These are phyloP conservation scores for Exephanes ischioxanthus DNA, from an alignment of 2,888 invertebrate species.

Conservation along the genomic window DNA sequence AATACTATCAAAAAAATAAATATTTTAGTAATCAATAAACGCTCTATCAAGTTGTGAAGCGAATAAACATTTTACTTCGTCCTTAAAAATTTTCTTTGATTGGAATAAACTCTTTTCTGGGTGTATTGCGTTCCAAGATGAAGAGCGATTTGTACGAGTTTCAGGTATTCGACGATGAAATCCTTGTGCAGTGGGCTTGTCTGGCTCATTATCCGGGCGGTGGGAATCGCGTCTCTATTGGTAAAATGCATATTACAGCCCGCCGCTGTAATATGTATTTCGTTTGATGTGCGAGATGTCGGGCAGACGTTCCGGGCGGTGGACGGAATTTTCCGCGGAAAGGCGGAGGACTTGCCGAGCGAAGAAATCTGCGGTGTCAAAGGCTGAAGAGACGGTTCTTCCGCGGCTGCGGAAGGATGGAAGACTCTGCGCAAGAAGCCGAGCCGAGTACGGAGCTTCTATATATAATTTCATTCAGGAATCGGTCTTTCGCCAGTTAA, in stretches of 20 bases:
- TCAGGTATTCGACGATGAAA: neutral
- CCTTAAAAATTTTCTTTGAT: no score
- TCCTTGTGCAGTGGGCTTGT: neutral
- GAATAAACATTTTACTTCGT: no score
- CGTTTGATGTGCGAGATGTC: slow-evolving; percentile 5
- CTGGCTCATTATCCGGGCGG: neutral
- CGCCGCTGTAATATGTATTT: slow-evolving; percentile 4
- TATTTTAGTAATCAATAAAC: no score
- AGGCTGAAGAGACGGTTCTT: slow-evolving; percentile 7
- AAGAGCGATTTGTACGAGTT: neutral
- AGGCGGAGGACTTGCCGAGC: slow-evolving; percentile 8
- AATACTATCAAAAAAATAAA: no score
- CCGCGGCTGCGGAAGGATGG: neutral
- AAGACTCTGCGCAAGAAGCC: neutral
- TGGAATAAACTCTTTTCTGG: no score
- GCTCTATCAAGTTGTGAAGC: no score
- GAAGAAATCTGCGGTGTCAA: slow-evolving; percentile 42
- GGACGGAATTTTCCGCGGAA: slow-evolving; percentile 1
- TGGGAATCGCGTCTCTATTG: neutral
- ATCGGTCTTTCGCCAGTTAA: slow-evolving; percentile 12
- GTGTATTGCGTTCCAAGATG: neutral
- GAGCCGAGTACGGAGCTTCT: neutral
- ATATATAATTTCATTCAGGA: slow-evolving; percentile 10
- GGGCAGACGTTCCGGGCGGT: neutral
- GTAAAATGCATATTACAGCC: neutral